Evolutionary conservation across 2,888 invertebrate species (phyloP).

Genomic region (Stictocephala bisonia): DNA sequence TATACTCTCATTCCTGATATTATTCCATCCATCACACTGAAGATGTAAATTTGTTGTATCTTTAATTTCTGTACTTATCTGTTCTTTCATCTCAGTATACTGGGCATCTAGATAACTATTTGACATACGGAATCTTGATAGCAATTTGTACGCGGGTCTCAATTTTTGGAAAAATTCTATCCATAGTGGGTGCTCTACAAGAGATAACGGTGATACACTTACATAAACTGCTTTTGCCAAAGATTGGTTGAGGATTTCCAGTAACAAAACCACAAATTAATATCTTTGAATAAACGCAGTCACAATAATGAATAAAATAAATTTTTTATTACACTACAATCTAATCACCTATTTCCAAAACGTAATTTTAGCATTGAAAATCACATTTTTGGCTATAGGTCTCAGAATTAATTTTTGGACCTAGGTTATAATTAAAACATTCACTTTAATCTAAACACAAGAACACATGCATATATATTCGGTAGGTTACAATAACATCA

Average conservation of each 20-base stretch:
- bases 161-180: slow-evolving; percentile 45
- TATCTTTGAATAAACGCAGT: no score
- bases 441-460: no score
- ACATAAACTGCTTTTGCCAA: slow-evolving; percentile 45
- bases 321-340: no score
- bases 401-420: no score
- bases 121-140: slow-evolving; percentile 40
- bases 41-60: slow-evolving; percentile 34
- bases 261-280: no score
- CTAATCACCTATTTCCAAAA: no score
- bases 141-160: slow-evolving; percentile 38
- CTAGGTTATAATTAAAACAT: no score
- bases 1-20: slow-evolving; percentile 50
- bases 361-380: no score
- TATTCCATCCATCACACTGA: slow-evolving; percentile 44
- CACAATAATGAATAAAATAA: no score
- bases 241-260: slow-evolving; percentile 42
- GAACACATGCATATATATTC: no score
- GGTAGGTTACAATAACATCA: no score
- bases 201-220: slow-evolving; percentile 43
- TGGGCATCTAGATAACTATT: slow-evolving; percentile 20
- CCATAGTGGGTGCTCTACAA: slow-evolving; percentile 48
- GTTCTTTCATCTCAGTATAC: slow-evolving; percentile 38
- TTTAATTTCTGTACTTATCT: slow-evolving; percentile 2
- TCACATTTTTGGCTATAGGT: no score